Base-by-base conservation (phyloP, 2,113 vertebrate species). In the Ammospiza caudacuta region DNA sequence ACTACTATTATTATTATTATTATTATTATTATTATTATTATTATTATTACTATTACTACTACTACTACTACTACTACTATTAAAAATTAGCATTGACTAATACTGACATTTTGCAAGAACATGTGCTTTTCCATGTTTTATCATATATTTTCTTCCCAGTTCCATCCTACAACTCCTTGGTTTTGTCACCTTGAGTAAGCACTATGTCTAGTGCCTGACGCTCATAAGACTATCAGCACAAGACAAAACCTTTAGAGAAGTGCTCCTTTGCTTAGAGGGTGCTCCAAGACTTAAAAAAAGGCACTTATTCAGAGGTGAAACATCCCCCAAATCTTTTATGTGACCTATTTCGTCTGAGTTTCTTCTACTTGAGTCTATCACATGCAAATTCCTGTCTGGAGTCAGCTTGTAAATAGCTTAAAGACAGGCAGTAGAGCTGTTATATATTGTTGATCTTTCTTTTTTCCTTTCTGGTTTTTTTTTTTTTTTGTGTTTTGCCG, bases 221-320 rank as follows among this genome's bases (percentile, higher is more conserved):
- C 37, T 14, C 12, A 14, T 31, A 79, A 44, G 18, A 31, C 0
- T 23, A 12, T 16, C 18, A 46, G 6, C 6, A 23, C 1, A n/a
- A 17, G 19, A 10, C 13, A 41, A 68, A 83, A 28, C 5, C 6
- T 68, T 58, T 25, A 51, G 11, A 86, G 16, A 4, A 64, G 12
- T 9, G 9, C 1, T 72, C 6, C 23, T 75, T 33, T 33, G 25
- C 4, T 20, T 78, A 35, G 4, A 63, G 2, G 1, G 1, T 33
- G 9, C 39, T 68, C 35, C 52, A 15, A 41, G 1, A 1, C 16
- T 82, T 72, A 58, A 1, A 54, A 80, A 7, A 8, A 66, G 15
- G 3, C 22, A 54, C 2, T 11, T 51, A 3, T 35, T 44, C 11
- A 67, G 67, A 66, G 19, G 39, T 11, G 20, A 61, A 84, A 2